Conservation (phyloP, 2,113 vertebrate genomes). For the Turdus rufiventris region DNA sequence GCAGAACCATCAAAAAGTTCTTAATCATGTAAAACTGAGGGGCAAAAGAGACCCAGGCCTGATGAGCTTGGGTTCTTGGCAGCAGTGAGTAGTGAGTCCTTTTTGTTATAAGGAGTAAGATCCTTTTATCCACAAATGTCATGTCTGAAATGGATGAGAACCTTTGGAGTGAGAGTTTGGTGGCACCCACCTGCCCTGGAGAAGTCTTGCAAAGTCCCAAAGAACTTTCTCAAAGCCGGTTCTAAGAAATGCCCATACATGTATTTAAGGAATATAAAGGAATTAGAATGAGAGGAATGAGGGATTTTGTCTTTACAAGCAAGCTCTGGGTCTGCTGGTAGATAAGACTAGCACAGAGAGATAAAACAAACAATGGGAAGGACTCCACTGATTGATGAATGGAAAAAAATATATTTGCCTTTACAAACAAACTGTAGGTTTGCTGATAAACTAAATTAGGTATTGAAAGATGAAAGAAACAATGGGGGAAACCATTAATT, state of each 20-base stretch:
- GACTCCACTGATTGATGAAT: too few species aligned
- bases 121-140: background rate
- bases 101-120: background rate
- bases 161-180: background rate
- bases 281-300: too few species aligned
- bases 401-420: too few species aligned
- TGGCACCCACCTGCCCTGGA: background rate
- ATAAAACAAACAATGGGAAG: too few species aligned
- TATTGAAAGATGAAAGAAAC: too few species aligned
- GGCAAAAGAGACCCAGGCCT: accelerated
- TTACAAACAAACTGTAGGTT: too few species aligned
- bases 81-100: background rate
- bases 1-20: background rate
- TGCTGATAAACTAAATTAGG: too few species aligned
- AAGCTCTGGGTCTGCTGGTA: too few species aligned
- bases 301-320: too few species aligned
- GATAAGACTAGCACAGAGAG: too few species aligned
- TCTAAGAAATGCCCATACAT: accelerated
- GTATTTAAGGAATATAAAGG: background rate
- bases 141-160: background rate
- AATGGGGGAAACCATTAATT: too few species aligned
- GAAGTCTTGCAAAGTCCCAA: background rate
- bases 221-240: background rate
- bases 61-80: accelerated
- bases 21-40: background rate